phyloP scores from a whole-genome alignment of 2,888 invertebrate genomes.

The Nomada ruficornis region DNA sequence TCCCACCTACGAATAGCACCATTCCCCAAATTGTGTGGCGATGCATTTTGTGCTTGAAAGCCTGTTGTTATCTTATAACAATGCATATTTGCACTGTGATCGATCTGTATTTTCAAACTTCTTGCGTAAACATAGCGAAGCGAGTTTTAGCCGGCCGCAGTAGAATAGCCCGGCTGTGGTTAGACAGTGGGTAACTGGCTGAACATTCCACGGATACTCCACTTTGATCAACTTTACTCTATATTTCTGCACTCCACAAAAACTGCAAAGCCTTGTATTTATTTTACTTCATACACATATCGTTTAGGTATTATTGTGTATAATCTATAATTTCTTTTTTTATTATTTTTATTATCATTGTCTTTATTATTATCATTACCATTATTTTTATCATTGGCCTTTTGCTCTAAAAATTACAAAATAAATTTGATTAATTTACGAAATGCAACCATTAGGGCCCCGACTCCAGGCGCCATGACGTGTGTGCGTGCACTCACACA shows the following conservation, averaged over 20 bases:
- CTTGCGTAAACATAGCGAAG: constrained; percentile 16
- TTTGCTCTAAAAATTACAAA: too few relatives aligned
- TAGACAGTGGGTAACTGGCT: constrained; percentile 2
- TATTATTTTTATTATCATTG: too few relatives aligned
- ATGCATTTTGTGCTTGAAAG: not conserved
- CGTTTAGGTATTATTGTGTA: too few relatives aligned
- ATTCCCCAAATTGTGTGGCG: too few relatives aligned
- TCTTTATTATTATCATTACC: too few relatives aligned
- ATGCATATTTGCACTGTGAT: constrained; percentile 18
- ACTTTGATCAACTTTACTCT: not conserved
- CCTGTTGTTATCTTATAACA: not conserved
- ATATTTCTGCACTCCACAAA: not conserved
- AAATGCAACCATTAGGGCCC: too few relatives aligned
- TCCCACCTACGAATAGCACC: not conserved
- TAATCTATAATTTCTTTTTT: too few relatives aligned
- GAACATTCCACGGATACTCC: not conserved
- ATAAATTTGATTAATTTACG: too few relatives aligned
- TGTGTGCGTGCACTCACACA: too few relatives aligned
- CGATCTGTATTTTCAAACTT: constrained; percentile 21
- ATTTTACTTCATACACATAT: not conserved
- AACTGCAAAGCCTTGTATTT: not conserved
- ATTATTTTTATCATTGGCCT: too few relatives aligned
- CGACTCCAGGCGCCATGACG: too few relatives aligned
- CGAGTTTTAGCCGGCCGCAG: constrained; percentile 12
- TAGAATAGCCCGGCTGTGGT: constrained; percentile 1